Percentiles rank a stretch among this genome's conserved stretches.
Evolutionary conservation across 2,888 invertebrate species (phyloP).

Genomic region (Lasioglossum morio): DNA sequence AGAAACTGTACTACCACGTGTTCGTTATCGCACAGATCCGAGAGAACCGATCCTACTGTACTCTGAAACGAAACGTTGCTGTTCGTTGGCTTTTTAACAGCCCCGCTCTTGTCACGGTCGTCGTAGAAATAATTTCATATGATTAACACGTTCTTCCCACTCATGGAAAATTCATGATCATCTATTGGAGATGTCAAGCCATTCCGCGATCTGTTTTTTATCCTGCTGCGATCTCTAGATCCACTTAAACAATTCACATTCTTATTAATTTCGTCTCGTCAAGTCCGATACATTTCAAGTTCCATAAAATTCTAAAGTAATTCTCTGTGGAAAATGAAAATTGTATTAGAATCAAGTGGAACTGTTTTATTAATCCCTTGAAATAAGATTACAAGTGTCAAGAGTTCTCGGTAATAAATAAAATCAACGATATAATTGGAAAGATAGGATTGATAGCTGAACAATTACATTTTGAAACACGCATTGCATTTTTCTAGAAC

Average conservation of each 20-base stretch:
- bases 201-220: not conserved
- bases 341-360: no score
- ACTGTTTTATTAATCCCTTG: not conserved
- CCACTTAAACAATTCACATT: no score
- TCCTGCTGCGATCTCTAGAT: not conserved
- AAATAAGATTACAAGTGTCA: not conserved
- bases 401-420: not conserved
- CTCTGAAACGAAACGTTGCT: not conserved
- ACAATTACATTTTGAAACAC: not conserved
- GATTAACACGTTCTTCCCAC: not conserved
- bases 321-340: no score
- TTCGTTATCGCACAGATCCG: slow-evolving; percentile 13
- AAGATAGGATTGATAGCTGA: not conserved
- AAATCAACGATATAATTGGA: not conserved
- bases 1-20: not conserved
- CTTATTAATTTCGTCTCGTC: no score
- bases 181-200: no score
- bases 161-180: not conserved
- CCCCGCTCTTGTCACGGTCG: not conserved
- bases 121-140: not conserved
- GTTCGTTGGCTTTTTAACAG: not conserved
- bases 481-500: not conserved
- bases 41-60: not conserved
- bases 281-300: no score
- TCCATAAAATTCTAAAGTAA: no score